These are phyloP conservation scores for Archilochus colubris DNA, from an alignment of 2,113 vertebrate species.

Conservation along the genomic window DNA sequence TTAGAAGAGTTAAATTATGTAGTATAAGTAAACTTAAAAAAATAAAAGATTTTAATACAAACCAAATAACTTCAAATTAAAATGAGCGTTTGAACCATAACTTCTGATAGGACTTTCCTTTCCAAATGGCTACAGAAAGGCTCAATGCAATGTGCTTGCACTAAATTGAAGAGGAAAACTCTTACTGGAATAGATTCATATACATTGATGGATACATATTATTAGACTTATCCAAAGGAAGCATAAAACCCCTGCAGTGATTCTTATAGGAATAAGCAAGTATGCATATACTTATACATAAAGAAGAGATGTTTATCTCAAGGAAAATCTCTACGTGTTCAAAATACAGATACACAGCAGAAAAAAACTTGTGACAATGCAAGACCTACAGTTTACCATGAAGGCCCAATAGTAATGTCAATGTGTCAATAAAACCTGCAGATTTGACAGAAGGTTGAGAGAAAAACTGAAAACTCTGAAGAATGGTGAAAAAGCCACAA, in stretches of 20 bases:
- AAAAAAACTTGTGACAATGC: neutral
- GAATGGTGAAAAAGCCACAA: neutral
- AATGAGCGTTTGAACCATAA: neutral
- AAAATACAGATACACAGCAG: neutral
- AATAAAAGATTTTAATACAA: neutral
- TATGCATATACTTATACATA: neutral
- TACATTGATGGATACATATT: neutral
- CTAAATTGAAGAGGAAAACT: neutral
- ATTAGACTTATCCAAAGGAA: neutral
- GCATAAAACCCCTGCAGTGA: neutral
- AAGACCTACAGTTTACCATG: neutral
- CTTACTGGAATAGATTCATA: neutral
- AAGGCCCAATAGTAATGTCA: neutral
- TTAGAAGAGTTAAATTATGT: neutral
- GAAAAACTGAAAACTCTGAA: neutral
- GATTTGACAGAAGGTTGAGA: neutral
- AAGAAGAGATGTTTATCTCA: neutral
- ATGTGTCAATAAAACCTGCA: neutral
- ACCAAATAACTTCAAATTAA: neutral
- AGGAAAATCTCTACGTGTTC: neutral
- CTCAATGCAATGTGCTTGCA: neutral
- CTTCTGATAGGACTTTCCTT: neutral
- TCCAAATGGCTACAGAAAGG: neutral
- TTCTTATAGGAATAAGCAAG: neutral
- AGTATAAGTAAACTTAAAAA: neutral